These are phyloP conservation scores for Nipponacmea schrenckii DNA, from an alignment of 2,888 invertebrate genomes.

Conservation along the genomic window DNA sequence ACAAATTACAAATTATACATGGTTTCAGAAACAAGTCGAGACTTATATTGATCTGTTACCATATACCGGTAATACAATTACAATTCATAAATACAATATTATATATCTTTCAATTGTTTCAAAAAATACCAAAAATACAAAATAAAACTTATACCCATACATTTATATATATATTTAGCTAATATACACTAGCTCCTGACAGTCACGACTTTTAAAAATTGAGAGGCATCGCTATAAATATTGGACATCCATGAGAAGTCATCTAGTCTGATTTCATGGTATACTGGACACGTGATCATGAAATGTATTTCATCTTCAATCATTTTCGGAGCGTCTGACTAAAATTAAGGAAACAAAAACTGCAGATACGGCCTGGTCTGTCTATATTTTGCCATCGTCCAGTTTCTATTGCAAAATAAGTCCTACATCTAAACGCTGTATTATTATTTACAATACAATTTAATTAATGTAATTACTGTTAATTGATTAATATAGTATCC, in stretches of 20 bases:
- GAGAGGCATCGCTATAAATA: not conserved
- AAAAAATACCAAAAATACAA: not conserved
- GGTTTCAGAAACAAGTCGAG: no score
- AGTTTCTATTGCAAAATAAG: not conserved
- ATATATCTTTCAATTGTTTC: no score
- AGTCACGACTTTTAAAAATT: no score
- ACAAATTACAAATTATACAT: no score
- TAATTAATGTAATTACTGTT: no score
- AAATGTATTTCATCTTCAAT: conserved; percentile 9
- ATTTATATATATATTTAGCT: not conserved
- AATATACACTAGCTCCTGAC: no score
- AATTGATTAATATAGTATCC: no score
- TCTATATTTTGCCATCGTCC: not conserved
- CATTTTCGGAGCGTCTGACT: no score
- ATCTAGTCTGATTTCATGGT: not conserved
- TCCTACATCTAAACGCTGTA: not conserved
- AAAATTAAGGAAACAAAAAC: not conserved
- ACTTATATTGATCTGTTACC: no score
- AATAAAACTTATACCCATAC: not conserved
- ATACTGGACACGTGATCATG: not conserved
- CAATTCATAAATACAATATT: no score
- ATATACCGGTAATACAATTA: no score
- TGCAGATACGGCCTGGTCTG: not conserved
- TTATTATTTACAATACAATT: not conserved
- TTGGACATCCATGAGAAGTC: not conserved